Percentiles rank a stretch among this genome's conserved stretches.
Conservation (phyloP, 1,140 invertebrate species). For the Batillaria attramentaria region DNA sequence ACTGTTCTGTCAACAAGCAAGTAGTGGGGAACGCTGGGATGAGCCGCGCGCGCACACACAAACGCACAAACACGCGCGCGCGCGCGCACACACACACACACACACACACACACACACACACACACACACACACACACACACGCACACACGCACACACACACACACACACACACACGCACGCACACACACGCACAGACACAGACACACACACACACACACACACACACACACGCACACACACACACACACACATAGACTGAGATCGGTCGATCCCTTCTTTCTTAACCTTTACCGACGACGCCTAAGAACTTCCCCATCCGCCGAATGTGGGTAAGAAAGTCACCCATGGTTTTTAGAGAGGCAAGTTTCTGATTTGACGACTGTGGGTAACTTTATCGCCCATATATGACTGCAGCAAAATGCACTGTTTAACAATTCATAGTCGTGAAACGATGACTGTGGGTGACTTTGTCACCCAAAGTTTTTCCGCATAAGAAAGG, state of each 20-base stretch:
- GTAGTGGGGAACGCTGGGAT: neutral
- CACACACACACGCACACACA: slow-evolving; percentile 2
- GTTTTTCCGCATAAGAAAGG: too few relatives aligned
- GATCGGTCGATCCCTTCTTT: too few relatives aligned
- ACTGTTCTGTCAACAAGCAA: neutral
- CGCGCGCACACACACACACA: slow-evolving; percentile 13
- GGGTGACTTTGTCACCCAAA: too few relatives aligned
- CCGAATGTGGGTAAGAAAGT: too few relatives aligned
- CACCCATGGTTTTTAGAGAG: too few relatives aligned
- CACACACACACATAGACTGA: neutral
- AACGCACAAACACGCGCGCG: slow-evolving; percentile 5
- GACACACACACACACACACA: slow-evolving; percentile 12
- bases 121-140: slow-evolving; percentile 13
- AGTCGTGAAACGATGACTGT: too few relatives aligned
- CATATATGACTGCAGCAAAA: too few relatives aligned
- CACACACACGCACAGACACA: neutral
- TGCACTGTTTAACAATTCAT: too few relatives aligned
- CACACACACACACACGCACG: neutral
- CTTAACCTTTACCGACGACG: too few relatives aligned
- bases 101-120: slow-evolving; percentile 16
- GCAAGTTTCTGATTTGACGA: too few relatives aligned
- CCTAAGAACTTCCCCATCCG: too few relatives aligned
- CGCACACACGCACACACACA: neutral
- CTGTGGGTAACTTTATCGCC: too few relatives aligned
- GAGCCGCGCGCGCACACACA: neutral